A percentile compares a stretch with the other conserved stretches of the same genome.
phyloP scores from a whole-genome alignment of 2,797 vertebrate genomes.

The Prionace glauca region DNA sequence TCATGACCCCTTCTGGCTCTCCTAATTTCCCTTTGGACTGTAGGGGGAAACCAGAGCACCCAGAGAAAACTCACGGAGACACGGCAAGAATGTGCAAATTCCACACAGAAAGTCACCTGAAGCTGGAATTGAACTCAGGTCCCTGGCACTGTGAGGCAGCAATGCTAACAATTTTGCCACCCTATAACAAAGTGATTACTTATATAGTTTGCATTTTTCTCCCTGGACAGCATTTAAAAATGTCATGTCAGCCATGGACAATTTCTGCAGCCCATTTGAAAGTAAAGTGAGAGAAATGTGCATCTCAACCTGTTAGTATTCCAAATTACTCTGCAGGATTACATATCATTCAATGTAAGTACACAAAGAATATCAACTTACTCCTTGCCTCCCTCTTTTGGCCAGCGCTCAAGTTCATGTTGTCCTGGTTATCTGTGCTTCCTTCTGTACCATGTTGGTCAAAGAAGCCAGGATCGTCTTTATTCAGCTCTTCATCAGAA shows the following conservation, averaged over 20 bases:
- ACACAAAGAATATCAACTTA: slow-evolving; percentile 49
- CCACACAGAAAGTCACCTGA: too few species aligned
- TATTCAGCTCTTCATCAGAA: slow-evolving; percentile 55
- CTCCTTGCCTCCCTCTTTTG: slow-evolving; percentile 57
- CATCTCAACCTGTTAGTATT: neutral
- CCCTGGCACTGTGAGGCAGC: too few species aligned
- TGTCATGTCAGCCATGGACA: neutral
- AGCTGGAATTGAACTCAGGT: too few species aligned
- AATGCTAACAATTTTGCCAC: too few species aligned
- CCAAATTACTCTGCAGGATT: neutral
- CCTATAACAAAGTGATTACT: neutral
- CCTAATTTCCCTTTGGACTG: too few species aligned
- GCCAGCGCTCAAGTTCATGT: slow-evolving; percentile 48
- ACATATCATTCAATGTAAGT: neutral
- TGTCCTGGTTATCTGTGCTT: slow-evolving; percentile 58
- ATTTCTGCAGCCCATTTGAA: neutral
- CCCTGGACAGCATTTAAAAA: neutral
- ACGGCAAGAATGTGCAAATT: too few species aligned
- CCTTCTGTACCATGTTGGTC: slow-evolving; percentile 59
- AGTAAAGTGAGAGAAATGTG: neutral
- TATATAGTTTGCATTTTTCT: neutral
- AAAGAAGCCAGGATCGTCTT: slow-evolving; percentile 52
- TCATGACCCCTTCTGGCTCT: too few species aligned
- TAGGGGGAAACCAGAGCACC: too few species aligned
- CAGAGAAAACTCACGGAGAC: too few species aligned